Conservation (phyloP, 30 jellyfish, hydroid and myxozoan genomes). For the Sanderia malayensis region DNA sequence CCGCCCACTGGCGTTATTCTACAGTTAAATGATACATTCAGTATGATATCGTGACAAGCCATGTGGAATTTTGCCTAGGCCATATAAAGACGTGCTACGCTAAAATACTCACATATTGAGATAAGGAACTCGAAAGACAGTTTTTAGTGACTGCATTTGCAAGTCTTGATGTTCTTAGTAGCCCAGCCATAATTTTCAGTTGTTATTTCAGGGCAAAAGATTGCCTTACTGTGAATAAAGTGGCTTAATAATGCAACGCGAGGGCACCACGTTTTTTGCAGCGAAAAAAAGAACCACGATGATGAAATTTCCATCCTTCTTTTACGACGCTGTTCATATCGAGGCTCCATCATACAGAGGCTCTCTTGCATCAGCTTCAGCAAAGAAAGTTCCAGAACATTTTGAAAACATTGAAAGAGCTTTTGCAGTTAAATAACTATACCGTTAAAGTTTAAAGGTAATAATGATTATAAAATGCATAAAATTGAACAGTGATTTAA, state of each 20-base stretch:
- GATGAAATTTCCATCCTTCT: conserved; percentile 26
- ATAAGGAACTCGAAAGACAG: conserved; percentile 12
- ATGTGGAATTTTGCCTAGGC: not conserved
- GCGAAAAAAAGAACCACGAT: conserved; percentile 34
- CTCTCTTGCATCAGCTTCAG: conserved; percentile 1
- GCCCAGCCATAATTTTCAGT: conserved; percentile 36
- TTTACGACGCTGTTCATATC: conserved; percentile 4
- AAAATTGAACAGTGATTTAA: too few relatives aligned
- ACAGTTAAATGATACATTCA: not conserved
- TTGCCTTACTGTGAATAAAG: not conserved
- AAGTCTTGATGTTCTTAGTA: conserved; percentile 35
- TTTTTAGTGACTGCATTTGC: conserved; percentile 43
- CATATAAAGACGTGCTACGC: too few relatives aligned
- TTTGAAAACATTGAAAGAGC: too few relatives aligned
- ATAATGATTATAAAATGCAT: too few relatives aligned
- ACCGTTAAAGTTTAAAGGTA: too few relatives aligned
- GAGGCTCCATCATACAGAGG: conserved; percentile 27
- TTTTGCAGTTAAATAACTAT: too few relatives aligned
- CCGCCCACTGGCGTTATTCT: not conserved
- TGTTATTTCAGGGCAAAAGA: not conserved
- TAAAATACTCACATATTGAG: conserved; percentile 21
- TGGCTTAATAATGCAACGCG: not conserved
- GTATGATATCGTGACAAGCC: not conserved
- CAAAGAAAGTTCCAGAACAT: too few relatives aligned
- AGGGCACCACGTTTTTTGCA: conserved; percentile 7